Conservation (phyloP, 1,140 invertebrate genomes). For the Eumaeus atala region DNA sequence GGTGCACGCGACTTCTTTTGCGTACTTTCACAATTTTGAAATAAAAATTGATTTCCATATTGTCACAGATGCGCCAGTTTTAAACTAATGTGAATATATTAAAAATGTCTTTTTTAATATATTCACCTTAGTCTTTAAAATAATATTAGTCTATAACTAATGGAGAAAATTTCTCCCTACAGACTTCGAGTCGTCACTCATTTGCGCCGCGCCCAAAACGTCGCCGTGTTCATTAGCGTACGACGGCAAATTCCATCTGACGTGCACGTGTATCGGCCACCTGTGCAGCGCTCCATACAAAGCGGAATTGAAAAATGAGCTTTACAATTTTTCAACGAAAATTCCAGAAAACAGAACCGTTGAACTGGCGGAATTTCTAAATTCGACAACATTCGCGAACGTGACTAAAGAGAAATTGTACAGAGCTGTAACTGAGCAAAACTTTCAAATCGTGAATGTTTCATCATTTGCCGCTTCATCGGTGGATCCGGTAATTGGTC, state of each 20-base stretch:
- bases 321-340: constrained; percentile 42
- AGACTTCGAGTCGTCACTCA: constrained; percentile 47
- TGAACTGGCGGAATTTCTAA: constrained; percentile 42
- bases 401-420: constrained; percentile 29
- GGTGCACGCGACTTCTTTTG: too few relatives aligned
- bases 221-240: constrained; percentile 39
- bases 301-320: constrained; percentile 34
- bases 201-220: constrained; percentile 32
- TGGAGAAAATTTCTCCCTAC: constrained; percentile 12
- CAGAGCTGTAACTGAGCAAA: constrained; percentile 21
- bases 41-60: too few relatives aligned
- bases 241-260: constrained; percentile 35
- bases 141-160: too few relatives aligned
- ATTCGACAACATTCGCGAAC: constrained; percentile 41
- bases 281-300: constrained; percentile 54
- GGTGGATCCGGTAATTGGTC: constrained; percentile 12
- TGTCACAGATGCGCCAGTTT: too few relatives aligned
- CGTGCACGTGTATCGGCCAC: constrained; percentile 41
- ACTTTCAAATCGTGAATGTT: background rate
- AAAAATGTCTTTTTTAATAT: too few relatives aligned
- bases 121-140: too few relatives aligned
- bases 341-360: constrained; percentile 28
- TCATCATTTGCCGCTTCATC: background rate
- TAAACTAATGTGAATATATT: too few relatives aligned
- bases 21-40: too few relatives aligned